These are phyloP conservation scores for Tretioscincus oriximinensis DNA, from an alignment of 2,113 vertebrate species.

Conservation along the genomic window DNA sequence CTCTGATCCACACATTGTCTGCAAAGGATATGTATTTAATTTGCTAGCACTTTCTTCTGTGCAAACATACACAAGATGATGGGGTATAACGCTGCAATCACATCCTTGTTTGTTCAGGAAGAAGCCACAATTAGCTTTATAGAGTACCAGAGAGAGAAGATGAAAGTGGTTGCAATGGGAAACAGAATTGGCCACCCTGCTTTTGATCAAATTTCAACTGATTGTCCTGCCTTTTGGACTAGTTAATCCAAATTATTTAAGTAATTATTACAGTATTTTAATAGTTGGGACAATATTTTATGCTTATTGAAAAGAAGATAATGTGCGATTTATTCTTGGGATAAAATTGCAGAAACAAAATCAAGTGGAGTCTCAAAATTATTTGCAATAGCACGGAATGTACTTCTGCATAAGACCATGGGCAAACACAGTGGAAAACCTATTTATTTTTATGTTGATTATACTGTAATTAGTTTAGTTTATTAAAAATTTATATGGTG, in stretches of 20 bases:
- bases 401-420: neutral
- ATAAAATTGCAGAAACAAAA: neutral
- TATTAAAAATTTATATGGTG: no score
- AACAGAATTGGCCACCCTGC: neutral
- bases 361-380: neutral
- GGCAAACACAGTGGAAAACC: neutral
- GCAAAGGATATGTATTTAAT: neutral
- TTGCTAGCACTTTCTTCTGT: neutral
- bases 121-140: neutral
- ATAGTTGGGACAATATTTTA: neutral
- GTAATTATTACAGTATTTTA: neutral
- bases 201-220: neutral
- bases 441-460: neutral
- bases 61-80: neutral
- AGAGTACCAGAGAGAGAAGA: neutral
- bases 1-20: neutral
- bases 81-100: neutral
- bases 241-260: neutral
- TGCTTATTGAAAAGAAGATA: neutral
- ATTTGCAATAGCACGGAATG: neutral
- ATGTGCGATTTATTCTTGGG: neutral
- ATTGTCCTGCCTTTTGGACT: neutral
- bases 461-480: no score
- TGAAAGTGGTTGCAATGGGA: neutral
- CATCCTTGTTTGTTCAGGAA: neutral